Percentiles rank a stretch among this genome's conserved stretches.
These are phyloP conservation scores for Papilio gigon DNA, from an alignment of 2,888 invertebrate genomes.

Conservation along the genomic window DNA sequence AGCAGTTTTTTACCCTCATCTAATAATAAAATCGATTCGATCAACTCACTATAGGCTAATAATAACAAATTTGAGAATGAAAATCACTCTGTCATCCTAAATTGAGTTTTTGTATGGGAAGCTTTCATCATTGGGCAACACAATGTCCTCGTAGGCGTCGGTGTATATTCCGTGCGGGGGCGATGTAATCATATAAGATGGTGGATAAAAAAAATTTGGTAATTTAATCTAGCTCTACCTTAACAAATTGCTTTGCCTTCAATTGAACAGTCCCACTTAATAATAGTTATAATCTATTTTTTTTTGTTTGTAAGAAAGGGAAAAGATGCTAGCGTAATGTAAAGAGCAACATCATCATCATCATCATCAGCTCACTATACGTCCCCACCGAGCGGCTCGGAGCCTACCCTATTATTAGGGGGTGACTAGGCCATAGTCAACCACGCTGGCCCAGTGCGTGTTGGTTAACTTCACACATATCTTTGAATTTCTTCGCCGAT, in stretches of 20 bases:
- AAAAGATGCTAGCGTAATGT: too few species aligned
- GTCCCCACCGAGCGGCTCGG: too few species aligned
- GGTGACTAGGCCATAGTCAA: too few species aligned
- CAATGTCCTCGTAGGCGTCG: conserved; percentile 68
- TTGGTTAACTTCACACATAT: too few species aligned
- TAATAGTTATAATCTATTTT: too few species aligned
- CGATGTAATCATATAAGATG: conserved; percentile 58
- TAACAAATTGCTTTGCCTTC: conserved; percentile 6
- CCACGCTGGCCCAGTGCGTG: too few species aligned
- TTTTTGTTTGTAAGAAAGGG: too few species aligned
- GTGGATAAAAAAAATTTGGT: not conserved
- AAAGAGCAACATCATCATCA: too few species aligned
- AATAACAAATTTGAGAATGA: conserved; percentile 20
- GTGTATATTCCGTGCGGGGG: conserved; percentile 64
- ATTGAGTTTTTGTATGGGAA: conserved; percentile 45
- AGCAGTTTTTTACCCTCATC: conserved; percentile 1
- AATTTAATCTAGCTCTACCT: not conserved
- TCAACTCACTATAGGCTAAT: conserved; percentile 20
- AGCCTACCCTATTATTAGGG: too few species aligned
- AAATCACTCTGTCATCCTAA: conserved; percentile 49
- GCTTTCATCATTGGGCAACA: conserved; percentile 50
- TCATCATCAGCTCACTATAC: too few species aligned
- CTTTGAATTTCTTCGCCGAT: too few species aligned
- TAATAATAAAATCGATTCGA: conserved; percentile 13
- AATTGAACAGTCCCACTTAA: not conserved